Conservation (phyloP, 2,888 invertebrate genomes). For the Trachelus iudaicus region DNA sequence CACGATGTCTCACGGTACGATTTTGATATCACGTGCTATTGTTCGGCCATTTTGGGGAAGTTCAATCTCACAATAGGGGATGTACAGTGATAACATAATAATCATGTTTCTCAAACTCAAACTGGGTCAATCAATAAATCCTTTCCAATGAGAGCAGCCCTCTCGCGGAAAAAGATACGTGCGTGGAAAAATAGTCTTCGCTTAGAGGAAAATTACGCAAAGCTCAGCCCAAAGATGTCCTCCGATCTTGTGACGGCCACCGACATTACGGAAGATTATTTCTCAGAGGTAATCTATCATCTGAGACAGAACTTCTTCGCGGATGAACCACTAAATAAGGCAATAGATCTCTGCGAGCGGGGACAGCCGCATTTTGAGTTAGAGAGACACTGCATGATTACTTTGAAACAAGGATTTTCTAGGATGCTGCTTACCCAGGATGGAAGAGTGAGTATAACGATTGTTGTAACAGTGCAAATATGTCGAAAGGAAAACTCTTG, state of each 20-base stretch:
- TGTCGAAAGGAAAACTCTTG: neutral
- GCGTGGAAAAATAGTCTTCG: conserved; percentile 40
- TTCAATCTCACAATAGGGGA: neutral
- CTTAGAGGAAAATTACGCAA: neutral
- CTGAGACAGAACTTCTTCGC: conserved; percentile 82
- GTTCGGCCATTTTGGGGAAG: neutral
- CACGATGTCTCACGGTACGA: neutral
- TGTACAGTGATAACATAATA: conserved; percentile 12
- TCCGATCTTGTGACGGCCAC: conserved; percentile 61
- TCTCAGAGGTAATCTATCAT: conserved; percentile 76
- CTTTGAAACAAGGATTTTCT: conserved; percentile 80
- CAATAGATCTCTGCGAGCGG: conserved; percentile 77
- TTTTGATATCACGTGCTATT: neutral
- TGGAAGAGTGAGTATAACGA: conserved; percentile 69
- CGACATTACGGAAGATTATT: conserved; percentile 67
- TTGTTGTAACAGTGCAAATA: neutral
- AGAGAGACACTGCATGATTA: conserved; percentile 78
- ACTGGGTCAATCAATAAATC: conserved; percentile 65
- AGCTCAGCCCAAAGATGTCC: conserved; percentile 49
- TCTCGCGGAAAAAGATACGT: conserved; percentile 44
- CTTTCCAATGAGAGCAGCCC: conserved; percentile 38
- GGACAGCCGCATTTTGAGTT: conserved; percentile 79
- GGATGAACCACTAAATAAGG: conserved; percentile 85
- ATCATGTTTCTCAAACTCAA: conserved; percentile 39
- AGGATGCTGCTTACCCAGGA: conserved; percentile 74